Evolutionary conservation across 2,888 invertebrate genomes (phyloP).

Genomic region (Malthinus flaveolus): DNA sequence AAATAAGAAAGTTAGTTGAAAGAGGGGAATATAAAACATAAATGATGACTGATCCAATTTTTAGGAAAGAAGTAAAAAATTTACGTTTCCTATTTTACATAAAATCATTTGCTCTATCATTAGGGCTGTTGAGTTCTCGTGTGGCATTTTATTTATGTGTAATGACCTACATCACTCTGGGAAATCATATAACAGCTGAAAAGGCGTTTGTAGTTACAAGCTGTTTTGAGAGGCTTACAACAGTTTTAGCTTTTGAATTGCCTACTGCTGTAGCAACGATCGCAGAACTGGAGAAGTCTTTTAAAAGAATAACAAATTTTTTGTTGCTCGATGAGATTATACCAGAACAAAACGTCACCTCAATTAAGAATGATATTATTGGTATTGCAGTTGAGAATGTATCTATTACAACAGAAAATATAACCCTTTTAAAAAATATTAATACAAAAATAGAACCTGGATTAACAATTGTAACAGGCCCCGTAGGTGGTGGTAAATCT

Average conservation of each 20-base stretch:
- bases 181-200: slow-evolving; percentile 2
- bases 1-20: slow-evolving; percentile 69
- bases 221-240: background rate
- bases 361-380: background rate
- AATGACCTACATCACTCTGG: background rate
- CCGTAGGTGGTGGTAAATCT: slow-evolving; percentile 66
- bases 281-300: background rate
- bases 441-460: slow-evolving; percentile 49
- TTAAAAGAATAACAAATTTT: background rate
- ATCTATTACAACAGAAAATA: slow-evolving; percentile 60
- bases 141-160: background rate
- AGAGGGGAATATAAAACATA: slow-evolving; percentile 39
- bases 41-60: background rate
- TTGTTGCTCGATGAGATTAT: background rate
- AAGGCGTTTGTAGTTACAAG: background rate
- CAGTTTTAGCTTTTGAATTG: background rate
- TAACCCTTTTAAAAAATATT: slow-evolving; percentile 48
- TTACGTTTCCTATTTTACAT: background rate
- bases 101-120: background rate
- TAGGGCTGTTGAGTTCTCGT: background rate
- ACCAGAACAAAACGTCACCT: background rate
- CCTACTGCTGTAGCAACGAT: background rate
- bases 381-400: slow-evolving; percentile 56
- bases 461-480: slow-evolving; percentile 60
- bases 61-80: background rate